Evolutionary conservation across 2,797 vertebrate species (phyloP).

Genomic region (Rhabdophis nuchalis): DNA sequence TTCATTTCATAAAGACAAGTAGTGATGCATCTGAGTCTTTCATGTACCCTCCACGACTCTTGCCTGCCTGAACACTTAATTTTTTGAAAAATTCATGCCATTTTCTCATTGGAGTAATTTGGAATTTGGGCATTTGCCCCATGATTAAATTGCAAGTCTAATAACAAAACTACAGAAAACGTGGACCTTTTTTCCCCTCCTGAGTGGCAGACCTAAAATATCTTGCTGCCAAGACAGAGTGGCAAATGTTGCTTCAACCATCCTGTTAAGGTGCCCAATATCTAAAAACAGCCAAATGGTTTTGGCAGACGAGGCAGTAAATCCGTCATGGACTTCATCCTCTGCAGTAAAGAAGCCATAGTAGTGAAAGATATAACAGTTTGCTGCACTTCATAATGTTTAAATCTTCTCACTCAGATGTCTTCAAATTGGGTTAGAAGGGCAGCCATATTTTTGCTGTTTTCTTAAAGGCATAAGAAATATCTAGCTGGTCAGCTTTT

Average conservation of each 20-base stretch:
- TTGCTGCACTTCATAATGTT: neutral
- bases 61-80: neutral
- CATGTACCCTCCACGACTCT: neutral
- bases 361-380: neutral
- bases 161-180: constrained; percentile 29
- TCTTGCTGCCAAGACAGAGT: neutral
- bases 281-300: neutral
- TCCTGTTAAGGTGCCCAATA: neutral
- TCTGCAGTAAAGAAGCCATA: neutral
- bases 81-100: neutral
- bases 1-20: constrained; percentile 18
- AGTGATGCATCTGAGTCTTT: constrained; percentile 16
- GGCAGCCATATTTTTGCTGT: neutral
- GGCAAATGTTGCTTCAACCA: neutral
- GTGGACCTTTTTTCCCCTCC: neutral
- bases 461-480: neutral
- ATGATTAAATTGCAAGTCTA: constrained; percentile 17
- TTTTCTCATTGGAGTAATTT: constrained; percentile 22
- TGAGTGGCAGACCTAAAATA: neutral
- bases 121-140: constrained; percentile 34
- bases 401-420: neutral
- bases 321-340: neutral
- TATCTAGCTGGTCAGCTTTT: neutral
- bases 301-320: neutral
- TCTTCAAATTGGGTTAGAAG: neutral